Evolutionary conservation across 2,797 vertebrate species (phyloP), one percentile per base, ranked within the genome.

Genomic region (Chanos chanos): DNA sequence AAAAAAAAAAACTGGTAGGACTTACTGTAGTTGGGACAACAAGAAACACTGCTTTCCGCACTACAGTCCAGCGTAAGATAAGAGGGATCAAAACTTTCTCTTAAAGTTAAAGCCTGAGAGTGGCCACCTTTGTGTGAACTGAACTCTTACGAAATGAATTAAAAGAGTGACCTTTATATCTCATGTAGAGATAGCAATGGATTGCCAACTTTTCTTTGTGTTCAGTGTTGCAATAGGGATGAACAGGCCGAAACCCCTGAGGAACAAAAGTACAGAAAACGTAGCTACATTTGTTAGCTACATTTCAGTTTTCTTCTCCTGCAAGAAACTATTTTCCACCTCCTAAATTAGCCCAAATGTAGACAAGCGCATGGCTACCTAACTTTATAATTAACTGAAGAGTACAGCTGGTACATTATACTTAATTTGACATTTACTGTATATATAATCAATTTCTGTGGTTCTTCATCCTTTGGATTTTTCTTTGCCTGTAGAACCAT

Each of bases 41-140:
- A n/a, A 7, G 15, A 10, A 10, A 16, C 13, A 12, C 5, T 4
- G 1, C 12, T 4, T 22, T 67, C 56, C 15, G 49, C 13, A 25
- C 10, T 61, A 22, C 54, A 66, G 37, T 44, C 28, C 15, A 66
- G 0, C 21, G 47, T 16, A 47, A 60, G 53, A 13, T 10, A 8
- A 12, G 49, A 60, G 21, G 56, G 40, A 33, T 40, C 4, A 7
- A 1, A 18, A 37, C 33, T 55, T 68, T 68, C 58, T 4, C 12
- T 34, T 16, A 56, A 8, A 15, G 13, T 43, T 18, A 68, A 61
- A 4, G 33, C 30, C n/a, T 51, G 9, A 18, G 50, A 0, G n/a
- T n/a, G n/a, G n/a, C n/a, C n/a, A 0, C 58, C 65, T 56, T 68
- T 68, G 37, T 50, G 16, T 4, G 36, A 68, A 18, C 62, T 68